phyloP scores from a whole-genome alignment of 2,113 vertebrate species.

The Meles meles region DNA sequence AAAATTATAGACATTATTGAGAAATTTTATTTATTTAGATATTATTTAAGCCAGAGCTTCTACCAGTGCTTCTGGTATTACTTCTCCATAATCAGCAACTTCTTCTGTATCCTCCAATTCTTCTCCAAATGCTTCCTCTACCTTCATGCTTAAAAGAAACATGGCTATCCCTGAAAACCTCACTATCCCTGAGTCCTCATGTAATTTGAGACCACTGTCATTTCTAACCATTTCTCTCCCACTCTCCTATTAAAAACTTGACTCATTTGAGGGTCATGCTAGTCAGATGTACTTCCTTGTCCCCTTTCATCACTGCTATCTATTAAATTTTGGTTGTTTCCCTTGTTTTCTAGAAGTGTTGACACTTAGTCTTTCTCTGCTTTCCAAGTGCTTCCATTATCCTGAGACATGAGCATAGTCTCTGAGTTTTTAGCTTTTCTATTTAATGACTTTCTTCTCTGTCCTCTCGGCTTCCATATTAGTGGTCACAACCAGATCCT shows the following conservation, averaged over 20 bases:
- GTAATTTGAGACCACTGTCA: neutral
- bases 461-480: neutral
- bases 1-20: neutral
- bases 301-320: neutral
- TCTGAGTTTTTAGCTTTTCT: neutral
- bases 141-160: neutral
- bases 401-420: neutral
- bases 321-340: neutral
- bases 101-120: neutral
- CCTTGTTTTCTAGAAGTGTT: neutral
- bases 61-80: neutral
- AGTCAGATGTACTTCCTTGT: neutral
- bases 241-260: neutral
- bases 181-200: neutral
- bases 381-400: neutral
- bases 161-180: neutral
- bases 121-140: neutral
- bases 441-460: neutral
- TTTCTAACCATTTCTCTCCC: neutral
- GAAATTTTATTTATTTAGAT: neutral
- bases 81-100: neutral
- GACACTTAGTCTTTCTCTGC: neutral
- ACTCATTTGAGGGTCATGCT: neutral
- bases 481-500: neutral
- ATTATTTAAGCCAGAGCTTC: neutral